Percentiles rank a stretch among this genome's conserved stretches.
Conservation (phyloP, 2,888 invertebrate genomes). For the Julus scandinavius region DNA sequence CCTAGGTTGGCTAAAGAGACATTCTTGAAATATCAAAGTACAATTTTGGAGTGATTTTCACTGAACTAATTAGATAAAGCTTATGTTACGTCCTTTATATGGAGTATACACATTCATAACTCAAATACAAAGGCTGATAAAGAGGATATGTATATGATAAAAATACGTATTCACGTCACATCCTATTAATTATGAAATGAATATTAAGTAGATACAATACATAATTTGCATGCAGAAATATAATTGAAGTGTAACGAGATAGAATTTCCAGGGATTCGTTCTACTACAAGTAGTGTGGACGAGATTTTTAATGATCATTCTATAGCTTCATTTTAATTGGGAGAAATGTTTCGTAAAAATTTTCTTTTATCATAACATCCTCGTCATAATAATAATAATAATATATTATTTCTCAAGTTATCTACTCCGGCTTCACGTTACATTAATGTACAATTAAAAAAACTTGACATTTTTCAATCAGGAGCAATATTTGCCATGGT, state of each 20-base stretch:
- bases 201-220: conserved; percentile 3
- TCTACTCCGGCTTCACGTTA: too few species aligned
- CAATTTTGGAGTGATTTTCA: conserved; percentile 18
- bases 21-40: not conserved
- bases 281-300: not conserved
- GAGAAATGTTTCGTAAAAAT: not conserved
- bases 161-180: not conserved
- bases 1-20: not conserved
- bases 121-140: not conserved
- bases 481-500: too few species aligned
- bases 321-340: not conserved
- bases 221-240: not conserved
- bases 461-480: too few species aligned
- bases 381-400: too few species aligned
- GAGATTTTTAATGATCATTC: not conserved
- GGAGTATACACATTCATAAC: not conserved
- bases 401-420: too few species aligned
- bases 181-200: not conserved
- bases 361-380: not conserved
- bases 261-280: not conserved
- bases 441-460: too few species aligned
- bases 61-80: conserved; percentile 18
- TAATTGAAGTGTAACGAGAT: not conserved
- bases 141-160: not conserved
- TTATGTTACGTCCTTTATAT: not conserved